Base-by-base conservation (phyloP, 1,140 invertebrate species). In the Bombyx mori region DNA sequence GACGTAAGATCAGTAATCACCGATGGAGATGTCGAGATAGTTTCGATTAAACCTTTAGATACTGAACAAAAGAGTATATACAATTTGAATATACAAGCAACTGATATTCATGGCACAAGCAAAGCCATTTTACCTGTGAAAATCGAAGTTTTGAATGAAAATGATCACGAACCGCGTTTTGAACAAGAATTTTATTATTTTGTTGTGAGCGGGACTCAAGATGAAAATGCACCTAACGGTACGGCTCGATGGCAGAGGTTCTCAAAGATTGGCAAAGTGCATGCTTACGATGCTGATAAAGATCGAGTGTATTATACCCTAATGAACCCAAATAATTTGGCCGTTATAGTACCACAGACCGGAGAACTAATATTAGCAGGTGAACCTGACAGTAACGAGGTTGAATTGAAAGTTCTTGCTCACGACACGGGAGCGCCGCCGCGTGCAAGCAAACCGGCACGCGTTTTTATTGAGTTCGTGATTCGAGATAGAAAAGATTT, bases 111-210 rank as follows among this genome's bases (percentile, higher is more conserved):
- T 57, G 93, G 92, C 7, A 88, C 94, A 7, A 94, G 94, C 73
- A 93, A 91, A 61, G 92, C 94, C 0, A 89, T 91, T 10, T 92
- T 94, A 1, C 92, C 91, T 47, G 90, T 98, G 3, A 88, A 90
- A 18, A 90, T 98, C 3, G 88, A 90, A 5, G 90, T 99, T 0
- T 75, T 92, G 1, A 96, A 98, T 74, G 93, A 94, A 66, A 98
- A 99, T 78, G 97, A 98, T 82, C 97, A 98, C 77, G 91, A 92
- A 57, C 97, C 97, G 0, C 86, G 93, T 8, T 97, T 98, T 77
- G 91, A 92, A 1, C 90, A 93, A 48, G 89, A 90, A 51, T 88
- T 93, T 12, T 98, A 97, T 77, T 91, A 92, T 51, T 97, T 97
- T 69, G 90, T 92, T 50, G 90, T 96, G 9, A 90, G 89, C 54